phyloP scores from a whole-genome alignment of 1,140 invertebrate genomes.

The Pseudobourletiella spinata region DNA sequence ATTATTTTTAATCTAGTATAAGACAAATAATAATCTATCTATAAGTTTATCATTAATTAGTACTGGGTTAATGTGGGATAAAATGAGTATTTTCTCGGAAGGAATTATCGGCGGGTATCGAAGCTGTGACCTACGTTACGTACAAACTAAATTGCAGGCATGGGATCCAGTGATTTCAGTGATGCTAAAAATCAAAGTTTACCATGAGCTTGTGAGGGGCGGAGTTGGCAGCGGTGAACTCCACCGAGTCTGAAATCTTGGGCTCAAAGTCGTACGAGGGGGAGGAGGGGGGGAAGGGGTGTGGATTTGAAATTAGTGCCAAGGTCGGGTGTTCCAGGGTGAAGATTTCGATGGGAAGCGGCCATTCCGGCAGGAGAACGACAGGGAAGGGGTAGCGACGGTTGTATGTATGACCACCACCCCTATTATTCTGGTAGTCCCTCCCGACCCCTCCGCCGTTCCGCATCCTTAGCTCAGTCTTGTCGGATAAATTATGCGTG shows the following conservation, averaged over 20 bases:
- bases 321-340: slow-evolving; percentile 23
- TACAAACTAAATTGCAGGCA: background rate
- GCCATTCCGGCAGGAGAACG: slow-evolving; percentile 33
- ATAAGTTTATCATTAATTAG: too few species aligned
- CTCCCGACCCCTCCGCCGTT: background rate
- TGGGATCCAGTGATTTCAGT: background rate
- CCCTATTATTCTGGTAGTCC: background rate
- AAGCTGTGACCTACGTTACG: background rate
- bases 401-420: background rate
- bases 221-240: slow-evolving; percentile 9
- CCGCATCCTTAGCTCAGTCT: slow-evolving; percentile 22
- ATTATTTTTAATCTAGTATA: too few species aligned
- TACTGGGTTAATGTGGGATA: background rate
- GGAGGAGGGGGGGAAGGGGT: slow-evolving; percentile 19
- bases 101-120: too few species aligned
- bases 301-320: slow-evolving; percentile 28
- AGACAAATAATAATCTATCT: too few species aligned
- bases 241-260: slow-evolving; percentile 26
- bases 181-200: slow-evolving; percentile 4
- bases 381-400: slow-evolving; percentile 14
- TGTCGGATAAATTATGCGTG: slow-evolving; percentile 31
- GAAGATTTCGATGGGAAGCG: slow-evolving; percentile 33
- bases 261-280: slow-evolving; percentile 26
- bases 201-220: slow-evolving; percentile 26
- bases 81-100: too few species aligned